Percentiles rank a stretch among this genome's conserved stretches.
These are phyloP conservation scores for Tenebrio molitor DNA, from an alignment of 1,140 invertebrate genomes.

Conservation along the genomic window DNA sequence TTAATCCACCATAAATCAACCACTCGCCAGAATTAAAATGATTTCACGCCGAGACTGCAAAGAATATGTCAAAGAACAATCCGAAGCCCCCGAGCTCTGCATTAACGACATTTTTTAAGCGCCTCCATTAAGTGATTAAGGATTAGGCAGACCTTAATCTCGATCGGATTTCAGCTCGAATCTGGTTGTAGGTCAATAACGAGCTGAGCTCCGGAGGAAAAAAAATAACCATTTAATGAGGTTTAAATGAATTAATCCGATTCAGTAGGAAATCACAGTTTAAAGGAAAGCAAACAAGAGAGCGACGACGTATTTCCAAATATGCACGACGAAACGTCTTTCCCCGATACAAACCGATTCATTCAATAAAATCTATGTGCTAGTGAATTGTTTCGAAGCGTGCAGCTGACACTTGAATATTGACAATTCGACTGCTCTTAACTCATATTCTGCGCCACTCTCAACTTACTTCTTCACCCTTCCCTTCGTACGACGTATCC, in stretches of 20 bases:
- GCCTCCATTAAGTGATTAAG: conserved; percentile 30
- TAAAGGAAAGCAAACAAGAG: not conserved
- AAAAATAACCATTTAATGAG: conserved; percentile 36
- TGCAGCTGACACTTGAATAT: conserved; percentile 41
- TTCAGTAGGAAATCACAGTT: not conserved
- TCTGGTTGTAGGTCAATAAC: conserved; percentile 34
- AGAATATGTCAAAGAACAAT: conserved; percentile 26
- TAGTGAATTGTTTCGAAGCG: conserved; percentile 32
- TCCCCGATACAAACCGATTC: conserved; percentile 24
- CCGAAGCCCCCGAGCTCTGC: not conserved
- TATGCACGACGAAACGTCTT: conserved; percentile 1
- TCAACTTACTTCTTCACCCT: conserved; percentile 4
- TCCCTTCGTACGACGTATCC: no score
- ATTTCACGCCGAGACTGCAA: conserved; percentile 13
- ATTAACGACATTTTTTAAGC: conserved; percentile 35
- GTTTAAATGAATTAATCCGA: conserved; percentile 33
- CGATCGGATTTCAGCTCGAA: conserved; percentile 20
- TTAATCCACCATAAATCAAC: conserved; percentile 19
- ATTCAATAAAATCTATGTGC: conserved; percentile 42
- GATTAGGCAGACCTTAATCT: conserved; percentile 36
- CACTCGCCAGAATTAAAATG: conserved; percentile 33
- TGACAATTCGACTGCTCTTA: conserved; percentile 35
- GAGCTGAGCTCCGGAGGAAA: conserved; percentile 4
- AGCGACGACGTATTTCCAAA: not conserved
- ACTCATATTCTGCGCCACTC: conserved; percentile 8